Percentiles rank a stretch among this genome's conserved stretches.
Conservation (phyloP, 2,888 invertebrate species). For the Hirudinaria manillensis region DNA sequence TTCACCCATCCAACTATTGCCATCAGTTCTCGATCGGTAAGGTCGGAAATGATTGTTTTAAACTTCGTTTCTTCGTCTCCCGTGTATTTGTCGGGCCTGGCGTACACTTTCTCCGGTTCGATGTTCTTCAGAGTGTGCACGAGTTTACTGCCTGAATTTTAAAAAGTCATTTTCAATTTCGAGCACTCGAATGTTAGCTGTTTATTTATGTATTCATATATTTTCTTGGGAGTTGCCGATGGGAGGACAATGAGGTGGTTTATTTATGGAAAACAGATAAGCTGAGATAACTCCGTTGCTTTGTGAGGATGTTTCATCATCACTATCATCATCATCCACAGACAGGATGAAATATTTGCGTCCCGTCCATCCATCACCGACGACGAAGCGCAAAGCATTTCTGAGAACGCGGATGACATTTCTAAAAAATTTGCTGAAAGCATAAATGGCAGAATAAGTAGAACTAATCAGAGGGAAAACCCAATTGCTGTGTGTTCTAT, state of each 20-base stretch:
- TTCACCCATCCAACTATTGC: constrained; percentile 94
- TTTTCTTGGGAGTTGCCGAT: background rate
- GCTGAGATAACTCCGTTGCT: background rate
- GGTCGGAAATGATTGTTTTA: constrained; percentile 76
- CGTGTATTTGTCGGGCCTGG: constrained; percentile 55
- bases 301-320: background rate
- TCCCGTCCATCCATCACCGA: too few species aligned
- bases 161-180: too few species aligned
- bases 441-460: too few species aligned
- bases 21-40: constrained; percentile 86
- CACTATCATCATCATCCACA: too few species aligned
- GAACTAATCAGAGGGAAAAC: too few species aligned
- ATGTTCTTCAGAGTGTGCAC: constrained; percentile 71
- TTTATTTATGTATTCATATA: too few species aligned
- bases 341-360: too few species aligned
- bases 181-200: too few species aligned
- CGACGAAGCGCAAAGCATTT: too few species aligned
- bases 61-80: constrained; percentile 58
- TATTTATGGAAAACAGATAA: background rate
- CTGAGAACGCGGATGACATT: too few species aligned
- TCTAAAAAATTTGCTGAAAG: too few species aligned
- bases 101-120: constrained; percentile 71
- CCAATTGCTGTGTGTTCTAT: too few species aligned
- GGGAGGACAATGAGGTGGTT: background rate
- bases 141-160: constrained; percentile 70